These are phyloP conservation scores for Cervus canadensis DNA, from an alignment of 2,113 vertebrate genomes.

Conservation along the genomic window DNA sequence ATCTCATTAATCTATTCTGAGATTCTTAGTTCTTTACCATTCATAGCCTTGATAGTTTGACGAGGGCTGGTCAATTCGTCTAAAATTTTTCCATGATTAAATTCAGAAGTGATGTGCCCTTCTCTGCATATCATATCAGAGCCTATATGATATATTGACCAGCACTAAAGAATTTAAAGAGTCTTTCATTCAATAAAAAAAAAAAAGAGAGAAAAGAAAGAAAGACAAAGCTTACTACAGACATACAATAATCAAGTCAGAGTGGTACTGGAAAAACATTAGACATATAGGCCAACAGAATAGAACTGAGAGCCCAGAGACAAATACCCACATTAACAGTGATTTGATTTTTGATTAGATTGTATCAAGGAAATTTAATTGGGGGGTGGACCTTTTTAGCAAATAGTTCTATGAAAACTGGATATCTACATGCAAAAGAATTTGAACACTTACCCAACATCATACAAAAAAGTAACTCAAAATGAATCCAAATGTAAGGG, in stretches of 20 bases:
- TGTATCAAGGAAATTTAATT: not conserved
- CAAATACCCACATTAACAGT: not conserved
- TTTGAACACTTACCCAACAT: not conserved
- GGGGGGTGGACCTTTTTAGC: not conserved
- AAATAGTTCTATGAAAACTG: not conserved
- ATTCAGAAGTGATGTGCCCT: not conserved
- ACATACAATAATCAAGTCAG: not conserved
- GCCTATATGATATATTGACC: not conserved
- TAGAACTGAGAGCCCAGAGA: not conserved
- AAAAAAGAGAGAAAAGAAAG: no score
- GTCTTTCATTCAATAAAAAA: not conserved
- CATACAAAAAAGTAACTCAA: not conserved
- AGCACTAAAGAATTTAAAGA: not conserved
- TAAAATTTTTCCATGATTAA: not conserved
- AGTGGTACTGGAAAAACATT: not conserved
- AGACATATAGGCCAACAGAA: not conserved
- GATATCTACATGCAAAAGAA: not conserved
- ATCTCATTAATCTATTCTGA: not conserved
- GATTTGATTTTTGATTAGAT: not conserved
- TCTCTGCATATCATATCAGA: not conserved
- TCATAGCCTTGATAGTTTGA: not conserved
- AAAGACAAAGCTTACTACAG: not conserved
- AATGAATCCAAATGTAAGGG: not conserved
- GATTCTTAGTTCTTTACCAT: not conserved
- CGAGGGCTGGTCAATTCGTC: not conserved